Conservation (phyloP, 1,140 invertebrate genomes). For the Whitmania pigra region DNA sequence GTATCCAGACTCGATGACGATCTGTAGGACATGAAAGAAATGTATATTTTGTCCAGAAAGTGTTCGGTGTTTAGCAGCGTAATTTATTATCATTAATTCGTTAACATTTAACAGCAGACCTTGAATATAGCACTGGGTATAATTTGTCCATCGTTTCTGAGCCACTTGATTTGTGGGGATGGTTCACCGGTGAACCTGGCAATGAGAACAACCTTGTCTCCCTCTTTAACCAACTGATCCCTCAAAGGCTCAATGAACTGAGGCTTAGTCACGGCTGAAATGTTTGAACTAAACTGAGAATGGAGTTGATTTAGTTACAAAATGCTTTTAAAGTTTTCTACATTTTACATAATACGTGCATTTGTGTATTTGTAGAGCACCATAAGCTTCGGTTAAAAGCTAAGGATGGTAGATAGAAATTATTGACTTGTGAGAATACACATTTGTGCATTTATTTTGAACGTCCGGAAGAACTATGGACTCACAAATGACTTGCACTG, state of each 20-base stretch:
- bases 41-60: too few species aligned
- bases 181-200: conserved; percentile 38
- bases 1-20: conserved; percentile 34
- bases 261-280: conserved; percentile 35
- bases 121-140: conserved; percentile 32
- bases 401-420: too few species aligned
- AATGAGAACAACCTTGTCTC: conserved; percentile 34
- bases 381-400: too few species aligned
- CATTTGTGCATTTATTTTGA: not conserved
- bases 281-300: not conserved
- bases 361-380: too few species aligned
- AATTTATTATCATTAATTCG: not conserved
- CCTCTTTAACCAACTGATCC: conserved; percentile 35
- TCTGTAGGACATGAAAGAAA: conserved; percentile 27
- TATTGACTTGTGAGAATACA: too few species aligned
- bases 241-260: conserved; percentile 35
- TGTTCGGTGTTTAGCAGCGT: too few species aligned
- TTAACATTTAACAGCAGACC: not conserved
- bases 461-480: not conserved
- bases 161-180: conserved; percentile 65
- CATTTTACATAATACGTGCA: not conserved
- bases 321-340: not conserved
- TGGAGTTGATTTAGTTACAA: not conserved
- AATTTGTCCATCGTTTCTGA: conserved; percentile 40
- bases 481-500: conserved; percentile 45